Conservation (phyloP, 2,113 vertebrate genomes). For the Ceyx melanurus region DNA sequence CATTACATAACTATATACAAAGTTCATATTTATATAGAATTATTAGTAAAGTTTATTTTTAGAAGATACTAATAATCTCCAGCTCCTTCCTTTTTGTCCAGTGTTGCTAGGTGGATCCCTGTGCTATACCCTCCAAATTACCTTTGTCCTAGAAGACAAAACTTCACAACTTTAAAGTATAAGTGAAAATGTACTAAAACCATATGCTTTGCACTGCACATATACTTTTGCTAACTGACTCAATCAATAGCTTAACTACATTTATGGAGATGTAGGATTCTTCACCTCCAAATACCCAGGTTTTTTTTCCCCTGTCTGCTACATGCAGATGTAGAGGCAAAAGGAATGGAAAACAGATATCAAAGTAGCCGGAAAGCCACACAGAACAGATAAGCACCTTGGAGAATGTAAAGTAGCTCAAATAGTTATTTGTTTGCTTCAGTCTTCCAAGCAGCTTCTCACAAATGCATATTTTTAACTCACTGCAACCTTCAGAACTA, state of each 20-base stretch:
- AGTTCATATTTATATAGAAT: neutral
- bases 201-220: neutral
- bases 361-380: neutral
- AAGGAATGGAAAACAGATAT: neutral
- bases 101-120: neutral
- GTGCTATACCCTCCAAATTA: neutral
- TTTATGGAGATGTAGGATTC: neutral
- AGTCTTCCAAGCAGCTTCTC: neutral
- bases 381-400: neutral
- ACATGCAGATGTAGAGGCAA: neutral
- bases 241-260: neutral
- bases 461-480: neutral
- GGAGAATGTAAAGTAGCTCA: neutral
- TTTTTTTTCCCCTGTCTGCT: neutral
- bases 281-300: neutral
- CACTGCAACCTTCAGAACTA: neutral
- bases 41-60: neutral
- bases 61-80: neutral
- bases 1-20: neutral
- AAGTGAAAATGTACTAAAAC: neutral
- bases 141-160: neutral
- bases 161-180: neutral
- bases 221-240: neutral
- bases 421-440: neutral
- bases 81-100: neutral